phyloP scores from a whole-genome alignment of 2,888 invertebrate genomes.

The Ypsolopha sequella region DNA sequence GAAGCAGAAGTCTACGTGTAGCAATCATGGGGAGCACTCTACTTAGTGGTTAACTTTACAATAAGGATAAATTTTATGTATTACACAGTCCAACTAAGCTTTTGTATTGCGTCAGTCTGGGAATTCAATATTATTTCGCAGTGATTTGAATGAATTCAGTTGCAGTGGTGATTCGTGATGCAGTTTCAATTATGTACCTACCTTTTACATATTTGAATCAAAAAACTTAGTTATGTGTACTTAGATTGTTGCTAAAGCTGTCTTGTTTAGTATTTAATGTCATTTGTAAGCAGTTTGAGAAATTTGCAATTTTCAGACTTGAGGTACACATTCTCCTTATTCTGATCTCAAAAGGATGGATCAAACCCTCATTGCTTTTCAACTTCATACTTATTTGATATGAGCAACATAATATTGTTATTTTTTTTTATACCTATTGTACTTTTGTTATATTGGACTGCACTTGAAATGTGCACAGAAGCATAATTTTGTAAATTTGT shows the following conservation, averaged over 20 bases:
- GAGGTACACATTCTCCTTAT: neutral
- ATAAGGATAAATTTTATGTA: conserved; percentile 23
- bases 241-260: conserved; percentile 7
- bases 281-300: neutral
- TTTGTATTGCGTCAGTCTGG: conserved; percentile 24
- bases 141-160: no score
- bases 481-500: no score
- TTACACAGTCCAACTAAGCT: conserved; percentile 22
- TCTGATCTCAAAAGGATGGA: neutral
- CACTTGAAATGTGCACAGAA: no score
- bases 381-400: neutral
- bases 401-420: neutral
- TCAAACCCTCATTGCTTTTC: neutral
- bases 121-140: no score
- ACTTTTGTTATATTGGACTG: no score
- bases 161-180: no score
- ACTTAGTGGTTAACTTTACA: conserved; percentile 7
- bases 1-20: conserved; percentile 74
- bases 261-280: conserved; percentile 3
- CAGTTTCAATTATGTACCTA: no score
- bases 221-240: conserved; percentile 11
- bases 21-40: conserved; percentile 11
- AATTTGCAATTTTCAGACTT: neutral
- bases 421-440: no score
- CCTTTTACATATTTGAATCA: no score